Evolutionary conservation across 2,797 vertebrate species (phyloP), one percentile per base, ranked within the genome.

Genomic region (Harpia harpyja): DNA sequence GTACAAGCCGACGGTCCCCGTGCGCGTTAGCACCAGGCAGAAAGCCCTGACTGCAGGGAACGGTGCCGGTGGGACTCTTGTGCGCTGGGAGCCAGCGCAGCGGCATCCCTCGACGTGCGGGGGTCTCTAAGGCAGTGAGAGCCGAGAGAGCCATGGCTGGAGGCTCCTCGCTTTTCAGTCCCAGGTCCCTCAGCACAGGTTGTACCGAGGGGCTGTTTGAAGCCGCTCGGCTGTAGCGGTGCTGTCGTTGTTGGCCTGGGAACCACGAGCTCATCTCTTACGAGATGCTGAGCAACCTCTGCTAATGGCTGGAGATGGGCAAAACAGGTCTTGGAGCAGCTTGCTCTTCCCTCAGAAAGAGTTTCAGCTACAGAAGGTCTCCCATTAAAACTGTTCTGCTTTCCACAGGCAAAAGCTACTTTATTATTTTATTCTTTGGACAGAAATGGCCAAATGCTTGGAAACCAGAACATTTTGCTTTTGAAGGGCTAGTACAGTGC

Each of bases 271-370:
- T 93, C 28, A 1, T 61, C 93, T 92, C 92, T 94, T 43, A 10
- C 0, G 46, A 85, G 92, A 13, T 41, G 85, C 95, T 78, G 87
- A 94, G 92, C 88, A 94, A 79, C 89, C 86, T n/a, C 91, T n/a
- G 92, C 81, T 70, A 4, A 70, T 25, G 73, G 51, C 63, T 12
- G 67, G 68, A 61, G 24, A 4, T 2, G 22, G 74, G 67, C 44
- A 60, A 5, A 80, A 68, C 51, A 10, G 73, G 37, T 14, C 70
- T 19, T 6, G 25, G 54, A 46, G 92, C 91, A 37, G 75, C 63
- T 72, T 15, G 37, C 8, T 8, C 18, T 7, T 51, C 44, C 33
- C 49, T n/a, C 9, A 0, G 2, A 2, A 8, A 35, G 46, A 3
- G 5, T 39, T 72, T n/a, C 77, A 14, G 51, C 64, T 2, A 0